Percentiles rank a stretch among this genome's conserved stretches.
Evolutionary conservation across 2,888 invertebrate species (phyloP).

Genomic region (Acronicta leporina): DNA sequence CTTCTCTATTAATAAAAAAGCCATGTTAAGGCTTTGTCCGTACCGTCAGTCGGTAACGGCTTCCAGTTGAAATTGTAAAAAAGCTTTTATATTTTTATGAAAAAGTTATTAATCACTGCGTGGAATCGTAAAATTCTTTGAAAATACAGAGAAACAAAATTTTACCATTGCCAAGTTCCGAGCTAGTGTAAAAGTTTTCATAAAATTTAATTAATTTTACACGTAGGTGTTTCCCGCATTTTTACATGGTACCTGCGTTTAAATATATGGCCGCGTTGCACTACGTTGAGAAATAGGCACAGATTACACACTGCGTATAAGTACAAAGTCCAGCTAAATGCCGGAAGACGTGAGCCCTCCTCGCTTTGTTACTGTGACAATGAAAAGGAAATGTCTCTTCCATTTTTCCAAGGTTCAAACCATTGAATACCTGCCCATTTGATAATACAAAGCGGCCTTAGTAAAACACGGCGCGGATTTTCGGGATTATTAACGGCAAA

Average conservation of each 20-base stretch:
- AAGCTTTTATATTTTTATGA: conserved; percentile 42
- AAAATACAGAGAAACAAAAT: conserved; percentile 55
- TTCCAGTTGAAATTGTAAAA: conserved; percentile 36
- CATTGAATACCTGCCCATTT: conserved; percentile 62
- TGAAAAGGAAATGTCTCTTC: conserved; percentile 76
- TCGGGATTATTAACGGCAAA: conserved; percentile 60
- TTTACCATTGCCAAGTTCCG: conserved; percentile 57
- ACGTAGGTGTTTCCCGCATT: conserved; percentile 55
- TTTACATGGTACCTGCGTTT: conserved; percentile 56
- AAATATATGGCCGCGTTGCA: conserved; percentile 48
- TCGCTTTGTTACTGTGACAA: conserved; percentile 78
- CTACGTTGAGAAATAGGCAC: conserved; percentile 26
- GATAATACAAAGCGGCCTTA: conserved; percentile 54
- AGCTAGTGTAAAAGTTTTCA: conserved; percentile 62
- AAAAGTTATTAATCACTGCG: conserved; percentile 56
- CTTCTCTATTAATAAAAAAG: conserved; percentile 46
- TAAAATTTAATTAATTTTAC: conserved; percentile 66
- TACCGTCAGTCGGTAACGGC: conserved; percentile 22
- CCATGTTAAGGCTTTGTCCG: conserved; percentile 21
- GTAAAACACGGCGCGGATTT: conserved; percentile 53
- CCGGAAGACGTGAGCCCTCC: conserved; percentile 76
- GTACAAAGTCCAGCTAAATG: conserved; percentile 76
- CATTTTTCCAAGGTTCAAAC: conserved; percentile 69
- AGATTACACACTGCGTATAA: conserved; percentile 55
- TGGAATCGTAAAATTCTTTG: conserved; percentile 60